phyloP scores from a whole-genome alignment of 2,888 invertebrate species.

The Lasioglossum vierecki region DNA sequence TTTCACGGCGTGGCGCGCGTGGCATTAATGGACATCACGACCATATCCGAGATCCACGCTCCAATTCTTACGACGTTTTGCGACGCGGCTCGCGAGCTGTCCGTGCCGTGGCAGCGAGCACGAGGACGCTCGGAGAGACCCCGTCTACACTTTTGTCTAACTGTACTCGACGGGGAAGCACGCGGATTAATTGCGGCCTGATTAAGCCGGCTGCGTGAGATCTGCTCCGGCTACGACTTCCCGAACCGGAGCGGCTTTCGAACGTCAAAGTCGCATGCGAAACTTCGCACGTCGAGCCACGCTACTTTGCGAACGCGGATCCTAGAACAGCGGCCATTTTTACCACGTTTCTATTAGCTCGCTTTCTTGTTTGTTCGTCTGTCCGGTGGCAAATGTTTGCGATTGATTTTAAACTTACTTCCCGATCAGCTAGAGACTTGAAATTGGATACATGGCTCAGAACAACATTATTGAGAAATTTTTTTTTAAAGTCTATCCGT shows the following conservation, averaged over 20 bases:
- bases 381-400: too few species aligned
- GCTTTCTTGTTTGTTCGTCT: too few species aligned
- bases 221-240: constrained; percentile 18
- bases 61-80: constrained; percentile 72
- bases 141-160: constrained; percentile 67
- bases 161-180: constrained; percentile 55
- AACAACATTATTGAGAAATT: too few species aligned
- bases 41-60: constrained; percentile 73
- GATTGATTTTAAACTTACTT: too few species aligned
- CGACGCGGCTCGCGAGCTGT: constrained; percentile 5
- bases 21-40: constrained; percentile 71
- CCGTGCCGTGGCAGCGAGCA: constrained; percentile 12
- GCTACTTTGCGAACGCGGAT: not conserved
- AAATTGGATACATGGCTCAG: too few species aligned
- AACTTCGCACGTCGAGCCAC: constrained; percentile 24
- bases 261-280: constrained; percentile 10
- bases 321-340: not conserved
- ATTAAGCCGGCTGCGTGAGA: constrained; percentile 42
- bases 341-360: too few species aligned
- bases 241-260: constrained; percentile 6
- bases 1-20: constrained; percentile 70
- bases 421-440: too few species aligned
- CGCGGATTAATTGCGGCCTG: constrained; percentile 55
- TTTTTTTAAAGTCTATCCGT: too few species aligned
- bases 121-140: constrained; percentile 39